phyloP scores from a whole-genome alignment of 2,888 invertebrate genomes.

The Hofmannophila pseudospretella region DNA sequence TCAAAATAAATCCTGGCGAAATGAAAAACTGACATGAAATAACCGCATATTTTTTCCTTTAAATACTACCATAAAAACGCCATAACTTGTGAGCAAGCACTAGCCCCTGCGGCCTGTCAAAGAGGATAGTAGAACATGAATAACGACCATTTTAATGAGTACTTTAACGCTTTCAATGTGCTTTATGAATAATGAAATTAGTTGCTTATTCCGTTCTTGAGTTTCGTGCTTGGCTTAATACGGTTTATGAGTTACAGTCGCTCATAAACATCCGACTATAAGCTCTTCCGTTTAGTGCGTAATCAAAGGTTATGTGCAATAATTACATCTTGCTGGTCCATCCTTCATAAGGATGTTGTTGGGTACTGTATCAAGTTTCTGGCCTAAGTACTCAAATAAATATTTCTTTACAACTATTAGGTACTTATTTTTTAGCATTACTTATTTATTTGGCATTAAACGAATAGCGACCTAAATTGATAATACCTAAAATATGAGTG shows the following conservation, averaged over 20 bases:
- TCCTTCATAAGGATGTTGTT: constrained; percentile 3
- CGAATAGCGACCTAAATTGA: no score
- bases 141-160: constrained; percentile 69
- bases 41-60: constrained; percentile 64
- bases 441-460: no score
- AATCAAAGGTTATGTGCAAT: constrained; percentile 38
- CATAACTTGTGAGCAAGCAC: constrained; percentile 64
- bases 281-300: constrained; percentile 31
- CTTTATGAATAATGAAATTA: constrained; percentile 78
- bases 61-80: constrained; percentile 67
- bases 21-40: constrained; percentile 71
- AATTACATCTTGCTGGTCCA: constrained; percentile 12
- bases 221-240: constrained; percentile 65
- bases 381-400: no score
- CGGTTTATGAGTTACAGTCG: constrained; percentile 55
- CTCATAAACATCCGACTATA: constrained; percentile 43
- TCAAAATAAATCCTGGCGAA: constrained; percentile 62
- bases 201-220: constrained; percentile 71
- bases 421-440: no score
- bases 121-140: constrained; percentile 71
- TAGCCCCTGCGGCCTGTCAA: constrained; percentile 62
- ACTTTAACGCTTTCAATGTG: constrained; percentile 75
- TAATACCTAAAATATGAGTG: no score
- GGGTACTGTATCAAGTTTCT: no score
- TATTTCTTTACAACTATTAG: no score